Evolutionary conservation across 37 sponge, comb jelly and placozoan genomes (phyloP).

Genomic region (Mnemiopsis leidyi): DNA sequence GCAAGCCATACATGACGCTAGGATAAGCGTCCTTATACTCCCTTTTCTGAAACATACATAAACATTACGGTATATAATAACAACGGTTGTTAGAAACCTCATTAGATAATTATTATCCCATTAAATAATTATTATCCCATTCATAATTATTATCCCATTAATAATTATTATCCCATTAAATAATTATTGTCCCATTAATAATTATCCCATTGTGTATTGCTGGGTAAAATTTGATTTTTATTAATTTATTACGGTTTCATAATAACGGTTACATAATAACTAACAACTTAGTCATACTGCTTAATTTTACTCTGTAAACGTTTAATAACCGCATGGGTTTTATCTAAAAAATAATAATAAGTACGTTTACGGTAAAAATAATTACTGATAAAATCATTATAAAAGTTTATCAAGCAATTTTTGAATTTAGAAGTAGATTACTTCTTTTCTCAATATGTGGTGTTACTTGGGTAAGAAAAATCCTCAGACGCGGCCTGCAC

Average conservation of each 20-base stretch:
- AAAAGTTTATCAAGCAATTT: background rate
- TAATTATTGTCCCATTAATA: too few relatives aligned
- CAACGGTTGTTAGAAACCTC: background rate
- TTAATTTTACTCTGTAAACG: background rate
- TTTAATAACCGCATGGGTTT: background rate
- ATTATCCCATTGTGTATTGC: too few relatives aligned
- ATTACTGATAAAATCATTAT: background rate
- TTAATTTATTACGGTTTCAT: too few relatives aligned
- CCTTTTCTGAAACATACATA: too few relatives aligned
- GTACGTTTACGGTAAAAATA: background rate
- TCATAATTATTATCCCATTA: too few relatives aligned
- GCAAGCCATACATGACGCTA: background rate
- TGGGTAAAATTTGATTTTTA: too few relatives aligned
- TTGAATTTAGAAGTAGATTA: background rate
- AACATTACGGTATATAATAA: background rate
- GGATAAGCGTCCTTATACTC: too few relatives aligned
- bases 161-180: too few relatives aligned
- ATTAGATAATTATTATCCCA: background rate
- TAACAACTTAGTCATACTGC: background rate
- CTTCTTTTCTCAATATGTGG: background rate
- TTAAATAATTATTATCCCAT: too few relatives aligned
- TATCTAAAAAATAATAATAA: background rate
- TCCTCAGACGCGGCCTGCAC: background rate
- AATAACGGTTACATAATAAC: too few relatives aligned
- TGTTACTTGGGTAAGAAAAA: background rate